Base-by-base conservation (phyloP, 2,888 invertebrate species). In the Pediacus dermestoides region DNA sequence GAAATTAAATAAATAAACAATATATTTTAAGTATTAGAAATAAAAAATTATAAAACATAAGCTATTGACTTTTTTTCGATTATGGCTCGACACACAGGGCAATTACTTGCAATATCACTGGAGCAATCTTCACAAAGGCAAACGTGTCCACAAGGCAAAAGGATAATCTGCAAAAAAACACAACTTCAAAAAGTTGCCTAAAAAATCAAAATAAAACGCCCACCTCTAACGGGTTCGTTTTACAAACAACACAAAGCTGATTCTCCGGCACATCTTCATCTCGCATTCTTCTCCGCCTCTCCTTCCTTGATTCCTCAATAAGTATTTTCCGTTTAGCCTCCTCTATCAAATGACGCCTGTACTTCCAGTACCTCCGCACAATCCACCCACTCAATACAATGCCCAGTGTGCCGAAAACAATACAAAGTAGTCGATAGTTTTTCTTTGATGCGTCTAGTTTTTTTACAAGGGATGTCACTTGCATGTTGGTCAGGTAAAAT, bases 111-210 rank as follows among this genome's bases (percentile, higher is more conserved):
- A 39, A 92, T 84, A 58, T 80, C 78, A 46, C 81, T 79, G 1
- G 74, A 66, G 64, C 93, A 93, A 64, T 91, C 88, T 64, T 87
- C 87, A 63, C 93, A 93, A 15, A 92, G 70, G 57, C 91, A 91
- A 3, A 92, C 86, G 65, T 93, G 93, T 0, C 92, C 92, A 67
- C 93, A 93, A 0, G 91, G 88, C 44, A 93, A 68, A 35, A 92
- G 68, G 53, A 92, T 86, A 23, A 90, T 82, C 81, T 83, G 66
- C 16, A 73, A 73, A 45, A 42, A 7, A 50, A 53, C 11, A 8
- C 7, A 14, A 30, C 4, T 51, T 6, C 32, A 10, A 34, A 25
- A 13, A 39, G 33, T 26, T 30, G 9, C 16, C 1, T 21, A 26
- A 25, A 27, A 18, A 13, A 26, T 27, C 8, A 35, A 44, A 42